Conservation (phyloP, 2,888 invertebrate genomes). For the Harpagoxenus sublaevis region DNA sequence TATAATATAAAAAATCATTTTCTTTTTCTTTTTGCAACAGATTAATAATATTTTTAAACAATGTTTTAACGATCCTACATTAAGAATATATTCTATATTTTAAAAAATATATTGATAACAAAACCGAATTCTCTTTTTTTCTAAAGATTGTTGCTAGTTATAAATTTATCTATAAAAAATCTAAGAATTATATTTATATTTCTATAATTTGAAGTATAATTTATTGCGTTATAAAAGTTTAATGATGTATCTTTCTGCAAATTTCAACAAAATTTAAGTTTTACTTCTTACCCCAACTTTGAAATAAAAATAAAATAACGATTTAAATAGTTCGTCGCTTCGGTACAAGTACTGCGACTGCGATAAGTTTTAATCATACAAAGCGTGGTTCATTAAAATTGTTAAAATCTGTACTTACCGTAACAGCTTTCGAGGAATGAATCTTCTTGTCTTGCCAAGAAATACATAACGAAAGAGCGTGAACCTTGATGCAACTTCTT, state of each 20-base stretch:
- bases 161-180: background rate
- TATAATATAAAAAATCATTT: background rate
- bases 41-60: background rate
- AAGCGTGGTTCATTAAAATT: background rate
- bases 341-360: background rate
- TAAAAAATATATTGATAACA: background rate
- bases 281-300: background rate
- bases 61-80: background rate
- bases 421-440: background rate
- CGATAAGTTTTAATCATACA: background rate
- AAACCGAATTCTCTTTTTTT: background rate
- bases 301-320: background rate
- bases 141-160: background rate
- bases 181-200: background rate
- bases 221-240: constrained; percentile 20
- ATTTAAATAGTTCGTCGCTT: background rate
- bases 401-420: constrained; percentile 60
- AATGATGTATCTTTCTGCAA: background rate
- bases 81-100: background rate
- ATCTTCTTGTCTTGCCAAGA: background rate
- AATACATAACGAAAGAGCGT: background rate
- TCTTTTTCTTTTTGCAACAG: background rate
- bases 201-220: background rate
- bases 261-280: background rate
- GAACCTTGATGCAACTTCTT: background rate